Conservation (phyloP, 1,140 invertebrate species). For the Lanistes nyassanus region DNA sequence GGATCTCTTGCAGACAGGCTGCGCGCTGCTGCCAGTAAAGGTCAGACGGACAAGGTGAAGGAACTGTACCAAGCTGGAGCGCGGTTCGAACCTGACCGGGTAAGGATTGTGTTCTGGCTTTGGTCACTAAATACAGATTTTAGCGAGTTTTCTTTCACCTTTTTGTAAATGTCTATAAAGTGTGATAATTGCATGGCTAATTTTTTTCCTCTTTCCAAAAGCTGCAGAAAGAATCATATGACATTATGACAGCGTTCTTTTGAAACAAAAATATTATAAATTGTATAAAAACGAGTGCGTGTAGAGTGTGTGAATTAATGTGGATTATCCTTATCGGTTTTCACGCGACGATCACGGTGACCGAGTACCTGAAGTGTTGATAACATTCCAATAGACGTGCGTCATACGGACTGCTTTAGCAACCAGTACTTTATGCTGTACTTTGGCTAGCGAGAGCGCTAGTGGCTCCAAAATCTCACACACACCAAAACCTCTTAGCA, state of each 20-base stretch:
- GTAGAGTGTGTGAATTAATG: neutral
- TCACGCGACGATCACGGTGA: no score
- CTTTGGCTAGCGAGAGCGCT: no score
- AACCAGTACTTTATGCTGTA: no score
- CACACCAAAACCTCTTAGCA: no score
- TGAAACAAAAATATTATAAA: neutral
- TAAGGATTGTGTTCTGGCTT: slow-evolving; percentile 29
- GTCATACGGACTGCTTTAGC: no score
- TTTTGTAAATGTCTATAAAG: neutral
- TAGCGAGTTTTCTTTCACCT: neutral
- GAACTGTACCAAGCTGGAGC: slow-evolving; percentile 55
- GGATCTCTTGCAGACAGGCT: slow-evolving; percentile 37
- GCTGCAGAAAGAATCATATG: neutral
- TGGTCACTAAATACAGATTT: neutral
- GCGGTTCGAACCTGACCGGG: slow-evolving; percentile 51
- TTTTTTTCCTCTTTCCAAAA: neutral
- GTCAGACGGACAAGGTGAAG: slow-evolving; percentile 50
- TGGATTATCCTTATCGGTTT: no score
- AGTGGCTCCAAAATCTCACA: no score
- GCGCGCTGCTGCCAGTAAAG: slow-evolving; percentile 57
- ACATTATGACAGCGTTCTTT: neutral
- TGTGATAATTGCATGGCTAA: neutral
- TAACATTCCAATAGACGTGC: no score
- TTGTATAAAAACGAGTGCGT: neutral
- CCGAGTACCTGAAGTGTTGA: no score